Percentiles rank a stretch among this genome's conserved stretches.
Conservation (phyloP, 2,113 vertebrate genomes). For the Odontophorus gujanensis region DNA sequence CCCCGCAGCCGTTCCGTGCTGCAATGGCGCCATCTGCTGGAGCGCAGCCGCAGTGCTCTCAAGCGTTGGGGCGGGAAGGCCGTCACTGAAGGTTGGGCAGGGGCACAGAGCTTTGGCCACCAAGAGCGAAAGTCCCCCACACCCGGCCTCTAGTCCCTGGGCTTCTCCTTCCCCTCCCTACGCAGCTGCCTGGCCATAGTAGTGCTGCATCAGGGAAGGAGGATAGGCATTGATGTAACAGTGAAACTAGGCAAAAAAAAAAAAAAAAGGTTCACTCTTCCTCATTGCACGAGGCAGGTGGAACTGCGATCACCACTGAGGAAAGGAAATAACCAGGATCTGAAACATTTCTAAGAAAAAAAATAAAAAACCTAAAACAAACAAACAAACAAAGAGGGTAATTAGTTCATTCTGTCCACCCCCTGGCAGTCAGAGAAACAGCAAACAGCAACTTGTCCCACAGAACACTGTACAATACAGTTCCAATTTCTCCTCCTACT, state of each 20-base stretch:
- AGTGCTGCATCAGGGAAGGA: not conserved
- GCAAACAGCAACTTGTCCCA: not conserved
- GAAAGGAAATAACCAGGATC: not conserved
- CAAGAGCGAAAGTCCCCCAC: accelerated
- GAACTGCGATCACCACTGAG: not conserved
- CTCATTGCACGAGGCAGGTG: not conserved
- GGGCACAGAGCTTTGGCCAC: not conserved
- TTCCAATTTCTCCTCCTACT: conserved; percentile 18
- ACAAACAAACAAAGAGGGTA: not conserved
- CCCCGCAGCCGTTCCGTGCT: not conserved
- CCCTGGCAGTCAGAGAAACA: not conserved
- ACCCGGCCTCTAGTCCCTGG: no score
- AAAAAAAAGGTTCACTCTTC: not conserved
- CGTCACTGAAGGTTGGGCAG: not conserved
- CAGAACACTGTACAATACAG: not conserved
- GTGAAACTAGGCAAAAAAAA: not conserved
- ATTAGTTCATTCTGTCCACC: not conserved
- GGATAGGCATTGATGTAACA: not conserved
- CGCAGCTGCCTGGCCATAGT: not conserved
- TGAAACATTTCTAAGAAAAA: not conserved
- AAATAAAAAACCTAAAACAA: not conserved
- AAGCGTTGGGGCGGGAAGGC: no score
- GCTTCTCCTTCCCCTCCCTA: accelerated
- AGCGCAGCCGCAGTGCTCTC: not conserved
- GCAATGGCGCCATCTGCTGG: conserved; percentile 70